A percentile compares a stretch with the other conserved stretches of the same genome.
phyloP scores from a whole-genome alignment of 2,888 invertebrate species.

The Calliopum simillimum region DNA sequence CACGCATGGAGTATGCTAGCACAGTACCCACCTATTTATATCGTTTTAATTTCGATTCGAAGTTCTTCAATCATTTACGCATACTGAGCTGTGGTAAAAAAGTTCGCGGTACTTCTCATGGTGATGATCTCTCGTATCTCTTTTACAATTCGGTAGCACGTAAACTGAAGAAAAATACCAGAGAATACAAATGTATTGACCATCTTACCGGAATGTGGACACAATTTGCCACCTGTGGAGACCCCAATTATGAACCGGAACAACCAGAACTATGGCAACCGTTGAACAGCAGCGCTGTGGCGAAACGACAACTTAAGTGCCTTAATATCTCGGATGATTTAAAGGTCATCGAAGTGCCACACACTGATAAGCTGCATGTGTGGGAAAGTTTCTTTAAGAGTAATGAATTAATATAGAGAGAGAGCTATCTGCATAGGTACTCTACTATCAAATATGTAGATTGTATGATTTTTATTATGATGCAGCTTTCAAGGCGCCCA shows the following conservation, averaged over 20 bases:
- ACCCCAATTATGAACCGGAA: conserved; percentile 62
- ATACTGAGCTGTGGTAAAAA: conserved; percentile 64
- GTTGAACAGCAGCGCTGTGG: conserved; percentile 49
- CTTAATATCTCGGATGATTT: conserved; percentile 65
- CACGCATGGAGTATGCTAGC: conserved; percentile 58
- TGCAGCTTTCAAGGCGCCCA: too few species aligned
- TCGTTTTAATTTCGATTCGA: conserved; percentile 66
- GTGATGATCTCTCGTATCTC: conserved; percentile 65
- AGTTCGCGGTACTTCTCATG: conserved; percentile 65
- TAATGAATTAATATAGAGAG: conserved; percentile 56
- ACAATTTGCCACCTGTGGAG: conserved; percentile 60
- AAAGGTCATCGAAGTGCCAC: conserved; percentile 63
- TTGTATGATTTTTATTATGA: too few species aligned
- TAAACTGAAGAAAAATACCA: conserved; percentile 57
- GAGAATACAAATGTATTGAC: conserved; percentile 65
- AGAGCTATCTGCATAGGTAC: too few species aligned
- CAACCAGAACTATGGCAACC: conserved; percentile 59
- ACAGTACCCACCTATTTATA: conserved; percentile 64
- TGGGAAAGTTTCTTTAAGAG: conserved; percentile 63
- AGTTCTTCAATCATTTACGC: conserved; percentile 65
- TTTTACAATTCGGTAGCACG: conserved; percentile 64
- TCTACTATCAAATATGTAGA: too few species aligned
- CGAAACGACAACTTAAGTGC: conserved; percentile 62
- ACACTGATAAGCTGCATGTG: conserved; percentile 59
- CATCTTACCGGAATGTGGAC: conserved; percentile 64